These are phyloP conservation scores for Macrobrachium nipponense DNA, from an alignment of 1,140 invertebrate genomes.

Conservation along the genomic window DNA sequence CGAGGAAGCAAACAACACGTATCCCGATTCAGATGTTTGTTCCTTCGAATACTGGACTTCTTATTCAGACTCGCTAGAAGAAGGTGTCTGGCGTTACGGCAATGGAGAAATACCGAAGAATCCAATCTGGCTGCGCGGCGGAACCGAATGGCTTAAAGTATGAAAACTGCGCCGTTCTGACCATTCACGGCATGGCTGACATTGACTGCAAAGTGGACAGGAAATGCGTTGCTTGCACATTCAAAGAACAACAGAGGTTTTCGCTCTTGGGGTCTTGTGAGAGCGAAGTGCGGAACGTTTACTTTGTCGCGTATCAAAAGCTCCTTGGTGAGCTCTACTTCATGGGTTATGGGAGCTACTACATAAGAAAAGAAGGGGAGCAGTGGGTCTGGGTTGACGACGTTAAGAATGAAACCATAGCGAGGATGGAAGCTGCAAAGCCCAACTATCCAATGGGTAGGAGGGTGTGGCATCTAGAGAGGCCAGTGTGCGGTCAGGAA, in stretches of 20 bases:
- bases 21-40: neutral
- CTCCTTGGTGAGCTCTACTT: constrained; percentile 22
- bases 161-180: constrained; percentile 50
- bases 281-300: constrained; percentile 50
- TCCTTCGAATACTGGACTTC: constrained; percentile 25
- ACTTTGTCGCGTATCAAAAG: constrained; percentile 48
- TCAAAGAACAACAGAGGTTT: constrained; percentile 46
- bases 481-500: constrained; percentile 41
- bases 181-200: constrained; percentile 32
- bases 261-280: constrained; percentile 54
- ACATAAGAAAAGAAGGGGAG: constrained; percentile 29
- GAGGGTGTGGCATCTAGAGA: constrained; percentile 31
- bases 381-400: constrained; percentile 47
- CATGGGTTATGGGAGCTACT: constrained; percentile 57
- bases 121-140: constrained; percentile 14
- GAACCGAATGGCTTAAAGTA: constrained; percentile 58
- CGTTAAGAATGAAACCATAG: constrained; percentile 17
- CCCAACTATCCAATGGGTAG: constrained; percentile 44
- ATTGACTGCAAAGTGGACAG: constrained; percentile 33
- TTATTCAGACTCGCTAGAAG: constrained; percentile 26
- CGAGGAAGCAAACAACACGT: neutral
- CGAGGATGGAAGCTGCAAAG: constrained; percentile 15
- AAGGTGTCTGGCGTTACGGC: constrained; percentile 21
- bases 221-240: constrained; percentile 40
- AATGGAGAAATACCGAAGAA: neutral